Percentiles rank a stretch among this genome's conserved stretches.
Evolutionary conservation across 2,888 invertebrate genomes (phyloP).

Genomic region (Scelioninae gen. 2): DNA sequence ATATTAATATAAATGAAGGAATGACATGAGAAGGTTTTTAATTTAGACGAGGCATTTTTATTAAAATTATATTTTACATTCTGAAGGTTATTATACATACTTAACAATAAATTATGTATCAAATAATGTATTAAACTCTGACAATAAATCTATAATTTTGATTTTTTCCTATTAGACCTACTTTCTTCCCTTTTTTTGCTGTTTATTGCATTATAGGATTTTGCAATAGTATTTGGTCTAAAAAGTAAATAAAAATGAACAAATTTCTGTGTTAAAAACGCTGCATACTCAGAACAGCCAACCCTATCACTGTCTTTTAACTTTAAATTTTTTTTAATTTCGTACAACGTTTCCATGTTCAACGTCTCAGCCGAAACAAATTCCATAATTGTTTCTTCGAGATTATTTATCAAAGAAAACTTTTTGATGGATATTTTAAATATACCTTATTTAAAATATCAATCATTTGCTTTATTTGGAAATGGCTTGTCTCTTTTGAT

Average conservation of each 20-base stretch:
- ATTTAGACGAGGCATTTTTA: no score
- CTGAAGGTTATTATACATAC: no score
- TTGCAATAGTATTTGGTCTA: constrained; percentile 3
- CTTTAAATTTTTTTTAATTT: no score
- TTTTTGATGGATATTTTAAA: constrained; percentile 6
- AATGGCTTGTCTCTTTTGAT: neutral
- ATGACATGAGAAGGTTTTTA: no score
- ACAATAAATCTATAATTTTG: constrained; percentile 6
- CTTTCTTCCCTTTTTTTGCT: neutral
- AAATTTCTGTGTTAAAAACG: constrained; percentile 8
- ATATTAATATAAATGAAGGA: no score
- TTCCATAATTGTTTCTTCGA: neutral
- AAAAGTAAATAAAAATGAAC: neutral
- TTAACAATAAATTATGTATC: no score
- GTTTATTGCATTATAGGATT: neutral
- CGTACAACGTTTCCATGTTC: no score
- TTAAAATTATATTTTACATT: neutral
- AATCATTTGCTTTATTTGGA: constrained; percentile 3
- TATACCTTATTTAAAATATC: constrained; percentile 5
- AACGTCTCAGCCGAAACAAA: no score
- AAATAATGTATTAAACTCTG: no score
- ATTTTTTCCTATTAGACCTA: neutral
- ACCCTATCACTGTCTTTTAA: no score
- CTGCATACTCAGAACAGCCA: neutral
- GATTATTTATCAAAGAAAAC: neutral